Evolutionary conservation across 2,888 invertebrate species (phyloP).

Genomic region (Chrysolina americana): DNA sequence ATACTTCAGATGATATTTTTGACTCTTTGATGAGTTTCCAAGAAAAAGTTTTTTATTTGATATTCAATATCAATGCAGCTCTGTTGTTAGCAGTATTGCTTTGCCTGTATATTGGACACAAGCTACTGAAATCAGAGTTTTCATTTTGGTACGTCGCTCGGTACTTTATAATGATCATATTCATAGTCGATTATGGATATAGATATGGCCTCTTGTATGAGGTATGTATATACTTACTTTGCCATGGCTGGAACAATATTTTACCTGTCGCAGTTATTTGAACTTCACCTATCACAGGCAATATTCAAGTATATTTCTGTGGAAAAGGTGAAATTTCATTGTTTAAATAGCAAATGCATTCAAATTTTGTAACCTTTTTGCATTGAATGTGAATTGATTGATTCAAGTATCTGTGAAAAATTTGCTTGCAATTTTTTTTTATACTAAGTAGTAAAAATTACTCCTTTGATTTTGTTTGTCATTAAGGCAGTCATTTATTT

Average conservation of each 20-base stretch:
- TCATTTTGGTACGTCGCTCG: constrained; percentile 50
- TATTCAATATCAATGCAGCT: constrained; percentile 45
- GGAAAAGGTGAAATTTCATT: too few species aligned
- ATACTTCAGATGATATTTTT: constrained; percentile 41
- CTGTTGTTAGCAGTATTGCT: constrained; percentile 41
- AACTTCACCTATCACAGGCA: not conserved
- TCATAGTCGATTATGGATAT: constrained; percentile 52
- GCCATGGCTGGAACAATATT: constrained; percentile 4
- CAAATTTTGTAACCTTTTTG: too few species aligned
- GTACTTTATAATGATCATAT: constrained; percentile 47
- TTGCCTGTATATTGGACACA: constrained; percentile 46
- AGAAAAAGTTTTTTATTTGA: constrained; percentile 39
- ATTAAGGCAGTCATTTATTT: too few species aligned
- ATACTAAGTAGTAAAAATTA: too few species aligned
- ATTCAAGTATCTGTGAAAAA: too few species aligned
- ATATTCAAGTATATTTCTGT: too few species aligned
- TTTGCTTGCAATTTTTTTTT: too few species aligned
- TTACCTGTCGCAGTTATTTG: constrained; percentile 14
- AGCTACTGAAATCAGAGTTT: constrained; percentile 50
- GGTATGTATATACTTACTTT: constrained; percentile 47
- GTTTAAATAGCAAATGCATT: too few species aligned
- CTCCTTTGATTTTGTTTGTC: too few species aligned
- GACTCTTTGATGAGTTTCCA: constrained; percentile 41
- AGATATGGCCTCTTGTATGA: constrained; percentile 50
- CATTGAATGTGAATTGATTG: too few species aligned